Base-by-base conservation (phyloP, 2,797 vertebrate species). In the Dendrocincla tyrannina region DNA sequence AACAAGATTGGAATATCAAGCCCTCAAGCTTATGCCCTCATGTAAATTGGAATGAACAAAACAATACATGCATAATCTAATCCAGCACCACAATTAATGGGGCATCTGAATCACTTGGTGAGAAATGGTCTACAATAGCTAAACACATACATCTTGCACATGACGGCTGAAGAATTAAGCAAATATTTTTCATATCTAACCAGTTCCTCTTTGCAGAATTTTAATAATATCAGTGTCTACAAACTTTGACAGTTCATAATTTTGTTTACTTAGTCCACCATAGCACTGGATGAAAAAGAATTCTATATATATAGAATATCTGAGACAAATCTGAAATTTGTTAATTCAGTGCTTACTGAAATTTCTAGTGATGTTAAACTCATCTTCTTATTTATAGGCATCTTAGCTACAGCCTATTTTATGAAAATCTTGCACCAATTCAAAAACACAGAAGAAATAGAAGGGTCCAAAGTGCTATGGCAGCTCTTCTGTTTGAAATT, bases 401-500 rank as follows among this genome's bases (percentile, higher is more conserved):
- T 4, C 9, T 60, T 37, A 92, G 50, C 15, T 67, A 22, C 82
- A 59, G 10, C 37, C 10, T 85, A 11, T 41, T 92, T 56, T 47
- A 95, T 10, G 8, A 87, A 79, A 82, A 90, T 37, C 16, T 55
- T 75, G 23, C 8, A 81, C 6, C 47, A 53, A 59, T 37, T 46
- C 7, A 49, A 32, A 53, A 28, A 53, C 19, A 32, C 22, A 22
- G 22, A 12, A 5, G 5, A 35, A 66, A 17, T 22, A 44, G 9
- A 85, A 74, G 44, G 4, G 30, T 72, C 66, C 32, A 79, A 69
- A 81, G 66, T 33, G 10, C 20, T 58, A 75, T 5, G 84, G 70
- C 62, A 95, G 79, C 63, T 90, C 68, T 56, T 93, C 56, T 91
- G 59, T 81, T 93, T 93, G 80, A 93, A 92, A 91, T 11, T 53